A percentile compares a stretch with the other conserved stretches of the same genome.
These are phyloP conservation scores for Chiloscyllium punctatum DNA, from an alignment of 2,797 vertebrate genomes.

Conservation along the genomic window DNA sequence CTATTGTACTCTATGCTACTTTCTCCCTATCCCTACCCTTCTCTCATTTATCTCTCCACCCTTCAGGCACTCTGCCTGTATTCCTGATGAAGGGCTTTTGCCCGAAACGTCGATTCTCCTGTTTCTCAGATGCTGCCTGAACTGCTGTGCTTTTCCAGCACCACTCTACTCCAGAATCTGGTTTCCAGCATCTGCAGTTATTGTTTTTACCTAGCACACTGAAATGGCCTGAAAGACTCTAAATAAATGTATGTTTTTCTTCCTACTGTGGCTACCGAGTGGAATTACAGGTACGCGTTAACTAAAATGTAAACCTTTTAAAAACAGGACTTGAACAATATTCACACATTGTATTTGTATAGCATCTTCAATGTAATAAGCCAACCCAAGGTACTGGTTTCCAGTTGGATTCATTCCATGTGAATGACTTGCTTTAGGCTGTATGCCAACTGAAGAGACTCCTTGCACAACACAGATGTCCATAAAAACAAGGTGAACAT, in stretches of 20 bases:
- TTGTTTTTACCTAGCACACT: background rate
- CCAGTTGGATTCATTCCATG: background rate
- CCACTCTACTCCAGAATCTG: too few relatives aligned
- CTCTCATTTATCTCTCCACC: too few relatives aligned
- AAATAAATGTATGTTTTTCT: background rate
- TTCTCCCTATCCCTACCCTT: too few relatives aligned
- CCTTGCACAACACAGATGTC: background rate
- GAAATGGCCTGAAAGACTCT: background rate
- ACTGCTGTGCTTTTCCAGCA: too few relatives aligned
- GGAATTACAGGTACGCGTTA: background rate
- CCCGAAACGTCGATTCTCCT: too few relatives aligned
- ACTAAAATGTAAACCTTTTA: background rate
- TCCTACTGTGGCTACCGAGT: background rate
- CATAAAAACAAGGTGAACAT: background rate
- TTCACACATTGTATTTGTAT: background rate
- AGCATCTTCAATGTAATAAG: background rate
- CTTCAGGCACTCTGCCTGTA: too few relatives aligned
- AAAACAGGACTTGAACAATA: background rate
- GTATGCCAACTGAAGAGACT: background rate
- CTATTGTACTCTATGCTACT: too few relatives aligned
- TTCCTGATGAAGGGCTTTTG: too few relatives aligned
- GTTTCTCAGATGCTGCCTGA: too few relatives aligned
- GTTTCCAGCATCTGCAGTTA: too few relatives aligned
- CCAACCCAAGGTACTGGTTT: background rate
- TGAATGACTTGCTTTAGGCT: background rate